Percentiles rank a stretch among this genome's conserved stretches.
Evolutionary conservation across 2,113 vertebrate species (phyloP).

Genomic region (Shinisaurus crocodilurus): DNA sequence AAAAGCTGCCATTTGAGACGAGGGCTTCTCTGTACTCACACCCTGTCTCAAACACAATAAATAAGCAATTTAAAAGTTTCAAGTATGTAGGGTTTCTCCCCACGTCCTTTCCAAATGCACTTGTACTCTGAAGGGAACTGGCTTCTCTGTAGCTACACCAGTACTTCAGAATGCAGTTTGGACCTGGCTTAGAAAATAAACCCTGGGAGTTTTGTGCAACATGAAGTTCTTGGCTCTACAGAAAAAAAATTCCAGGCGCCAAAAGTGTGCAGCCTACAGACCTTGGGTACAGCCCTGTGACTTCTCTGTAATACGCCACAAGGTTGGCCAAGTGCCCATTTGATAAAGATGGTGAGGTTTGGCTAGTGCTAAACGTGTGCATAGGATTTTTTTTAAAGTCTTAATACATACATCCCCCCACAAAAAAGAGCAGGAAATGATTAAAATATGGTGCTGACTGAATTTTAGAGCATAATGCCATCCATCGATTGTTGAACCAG

Average conservation of each 20-base stretch:
- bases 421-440: constrained; percentile 66
- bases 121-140: constrained; percentile 76
- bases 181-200: constrained; percentile 77
- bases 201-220: constrained; percentile 78
- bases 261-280: constrained; percentile 80
- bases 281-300: constrained; percentile 81
- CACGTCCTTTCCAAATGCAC: constrained; percentile 71
- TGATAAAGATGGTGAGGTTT: constrained; percentile 73
- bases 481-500: constrained; percentile 61
- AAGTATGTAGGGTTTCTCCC: constrained; percentile 81
- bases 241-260: constrained; percentile 78
- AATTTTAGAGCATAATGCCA: constrained; percentile 74
- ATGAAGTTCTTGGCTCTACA: constrained; percentile 75
- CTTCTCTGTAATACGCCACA: constrained; percentile 87
- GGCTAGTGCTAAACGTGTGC: constrained; percentile 81
- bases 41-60: constrained; percentile 88
- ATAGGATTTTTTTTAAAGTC: constrained; percentile 78
- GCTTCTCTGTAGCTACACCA: constrained; percentile 91
- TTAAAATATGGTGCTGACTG: constrained; percentile 67
- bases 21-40: constrained; percentile 93
- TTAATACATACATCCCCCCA: constrained; percentile 80
- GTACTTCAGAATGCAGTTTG: constrained; percentile 75
- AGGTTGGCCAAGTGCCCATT: constrained; percentile 80
- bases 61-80: constrained; percentile 86
- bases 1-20: constrained; percentile 87